Percentiles rank a stretch among this genome's conserved stretches.
Evolutionary conservation across 1,140 invertebrate genomes (phyloP).

Genomic region (Xylocopa sonorina): DNA sequence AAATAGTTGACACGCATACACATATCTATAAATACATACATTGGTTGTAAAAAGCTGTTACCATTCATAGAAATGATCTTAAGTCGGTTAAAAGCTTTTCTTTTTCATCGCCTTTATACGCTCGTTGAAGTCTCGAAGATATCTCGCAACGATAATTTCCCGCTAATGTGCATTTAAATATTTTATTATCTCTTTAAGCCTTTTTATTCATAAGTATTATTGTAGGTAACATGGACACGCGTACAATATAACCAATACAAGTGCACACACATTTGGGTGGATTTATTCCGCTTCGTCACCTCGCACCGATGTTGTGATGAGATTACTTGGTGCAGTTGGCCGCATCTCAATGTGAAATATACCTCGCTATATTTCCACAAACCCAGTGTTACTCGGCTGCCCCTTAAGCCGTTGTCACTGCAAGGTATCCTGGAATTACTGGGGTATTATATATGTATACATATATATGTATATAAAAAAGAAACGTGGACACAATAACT

Average conservation of each 20-base stretch:
- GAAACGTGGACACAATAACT: neutral
- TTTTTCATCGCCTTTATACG: neutral
- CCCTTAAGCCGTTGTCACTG: conserved; percentile 51
- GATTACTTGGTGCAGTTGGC: conserved; percentile 81
- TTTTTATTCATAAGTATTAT: conserved; percentile 62
- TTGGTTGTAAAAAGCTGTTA: neutral
- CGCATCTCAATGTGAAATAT: conserved; percentile 79
- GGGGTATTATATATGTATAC: conserved; percentile 4
- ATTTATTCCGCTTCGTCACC: conserved; percentile 80
- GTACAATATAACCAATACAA: conserved; percentile 60
- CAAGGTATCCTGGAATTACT: conserved; percentile 12
- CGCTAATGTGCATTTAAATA: neutral
- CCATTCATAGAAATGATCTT: neutral
- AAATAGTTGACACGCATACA: too few species aligned
- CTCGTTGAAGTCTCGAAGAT: neutral
- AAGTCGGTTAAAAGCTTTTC: neutral
- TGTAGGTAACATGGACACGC: conserved; percentile 69
- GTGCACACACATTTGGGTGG: conserved; percentile 64
- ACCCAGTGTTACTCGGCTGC: conserved; percentile 47
- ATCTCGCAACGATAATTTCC: neutral
- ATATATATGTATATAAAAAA: too few species aligned
- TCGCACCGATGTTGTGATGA: conserved; percentile 81
- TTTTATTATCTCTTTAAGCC: conserved; percentile 51
- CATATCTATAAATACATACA: too few species aligned
- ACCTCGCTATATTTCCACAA: conserved; percentile 70